These are phyloP conservation scores for Microcebus ravelobensis DNA, from an alignment of 2,113 vertebrate genomes.

Conservation along the genomic window DNA sequence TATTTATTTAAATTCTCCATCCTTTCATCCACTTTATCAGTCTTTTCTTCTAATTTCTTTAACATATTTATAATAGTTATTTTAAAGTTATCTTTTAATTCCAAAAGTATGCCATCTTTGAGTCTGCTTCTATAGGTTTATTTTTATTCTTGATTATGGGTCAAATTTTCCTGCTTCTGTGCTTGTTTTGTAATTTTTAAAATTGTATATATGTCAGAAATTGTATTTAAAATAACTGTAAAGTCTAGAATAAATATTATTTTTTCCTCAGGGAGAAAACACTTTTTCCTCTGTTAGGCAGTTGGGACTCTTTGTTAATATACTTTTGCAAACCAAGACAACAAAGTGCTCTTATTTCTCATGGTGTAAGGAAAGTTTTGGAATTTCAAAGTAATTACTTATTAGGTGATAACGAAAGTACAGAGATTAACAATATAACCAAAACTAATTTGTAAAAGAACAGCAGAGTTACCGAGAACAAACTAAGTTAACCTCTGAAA, in stretches of 20 bases:
- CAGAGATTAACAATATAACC: not conserved
- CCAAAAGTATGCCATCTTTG: not conserved
- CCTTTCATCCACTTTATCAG: not conserved
- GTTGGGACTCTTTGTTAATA: not conserved
- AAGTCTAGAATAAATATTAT: not conserved
- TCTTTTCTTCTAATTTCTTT: not conserved
- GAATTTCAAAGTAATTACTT: conserved; percentile 24
- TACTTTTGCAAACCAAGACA: not conserved
- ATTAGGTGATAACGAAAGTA: not conserved
- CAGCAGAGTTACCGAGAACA: not conserved
- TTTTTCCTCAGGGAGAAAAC: not conserved
- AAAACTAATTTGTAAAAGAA: not conserved
- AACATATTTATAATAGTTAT: not conserved
- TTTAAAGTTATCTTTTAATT: not conserved
- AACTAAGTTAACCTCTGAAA: not conserved
- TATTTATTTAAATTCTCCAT: not conserved
- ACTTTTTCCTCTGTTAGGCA: not conserved
- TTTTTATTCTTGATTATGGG: not conserved
- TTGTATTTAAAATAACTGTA: not conserved
- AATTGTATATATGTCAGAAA: not conserved
- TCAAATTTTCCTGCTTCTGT: not conserved
- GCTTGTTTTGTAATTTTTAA: not conserved
- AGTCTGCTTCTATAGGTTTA: not conserved
- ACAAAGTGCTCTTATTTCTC: not conserved
- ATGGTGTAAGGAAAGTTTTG: not conserved